Conservation (phyloP, 1,140 invertebrate species). For the Hyles euphorbiae region DNA sequence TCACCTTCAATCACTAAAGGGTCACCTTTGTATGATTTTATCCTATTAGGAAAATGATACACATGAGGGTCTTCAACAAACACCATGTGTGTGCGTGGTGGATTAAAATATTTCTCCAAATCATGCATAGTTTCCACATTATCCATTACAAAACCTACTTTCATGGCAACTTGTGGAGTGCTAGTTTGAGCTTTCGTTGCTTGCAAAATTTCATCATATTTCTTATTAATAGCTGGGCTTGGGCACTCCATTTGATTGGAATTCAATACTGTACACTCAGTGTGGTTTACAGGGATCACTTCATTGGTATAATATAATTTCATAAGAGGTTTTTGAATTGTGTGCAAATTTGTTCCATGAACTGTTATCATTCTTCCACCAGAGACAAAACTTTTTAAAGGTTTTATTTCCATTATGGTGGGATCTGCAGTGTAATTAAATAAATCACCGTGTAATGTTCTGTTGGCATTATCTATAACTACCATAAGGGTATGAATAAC, state of each 20-base stretch:
- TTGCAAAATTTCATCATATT: constrained; percentile 73
- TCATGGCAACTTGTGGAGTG: constrained; percentile 79
- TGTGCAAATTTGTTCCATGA: constrained; percentile 93
- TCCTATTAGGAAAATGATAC: constrained; percentile 87
- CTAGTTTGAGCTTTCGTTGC: constrained; percentile 68
- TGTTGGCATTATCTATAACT: constrained; percentile 76
- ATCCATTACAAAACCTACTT: constrained; percentile 97
- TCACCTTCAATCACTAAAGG: constrained; percentile 96
- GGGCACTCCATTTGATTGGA: constrained; percentile 96
- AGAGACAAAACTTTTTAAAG: constrained; percentile 89
- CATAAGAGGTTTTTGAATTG: constrained; percentile 94
- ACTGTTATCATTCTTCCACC: constrained; percentile 96
- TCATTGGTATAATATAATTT: constrained; percentile 86
- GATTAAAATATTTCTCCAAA: constrained; percentile 90
- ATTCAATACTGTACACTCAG: constrained; percentile 90
- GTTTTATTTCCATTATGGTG: constrained; percentile 95
- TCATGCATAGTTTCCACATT: constrained; percentile 92
- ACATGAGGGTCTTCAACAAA: constrained; percentile 96
- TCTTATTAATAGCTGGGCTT: constrained; percentile 87
- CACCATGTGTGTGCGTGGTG: constrained; percentile 85
- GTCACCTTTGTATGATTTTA: constrained; percentile 96
- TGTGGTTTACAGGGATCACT: constrained; percentile 83
- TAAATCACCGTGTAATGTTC: constrained; percentile 90
- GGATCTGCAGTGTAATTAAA: constrained; percentile 95
- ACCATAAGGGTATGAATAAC: constrained; percentile 72